Percentiles rank a stretch among this genome's conserved stretches.
phyloP scores from a whole-genome alignment of 1,140 invertebrate genomes.

The Hyles vespertilio region DNA sequence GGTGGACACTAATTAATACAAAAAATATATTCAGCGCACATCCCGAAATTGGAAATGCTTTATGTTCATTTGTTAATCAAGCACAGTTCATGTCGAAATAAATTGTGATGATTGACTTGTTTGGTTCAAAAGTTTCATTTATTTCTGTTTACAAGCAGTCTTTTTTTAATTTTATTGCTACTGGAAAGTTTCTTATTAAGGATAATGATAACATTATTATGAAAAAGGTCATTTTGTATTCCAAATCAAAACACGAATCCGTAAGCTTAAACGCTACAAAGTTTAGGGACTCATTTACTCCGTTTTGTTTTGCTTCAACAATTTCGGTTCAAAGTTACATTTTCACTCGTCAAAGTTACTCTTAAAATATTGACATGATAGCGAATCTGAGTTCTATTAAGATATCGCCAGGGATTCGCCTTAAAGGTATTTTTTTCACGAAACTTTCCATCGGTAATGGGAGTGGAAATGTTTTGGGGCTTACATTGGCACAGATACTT shows the following conservation, averaged over 20 bases:
- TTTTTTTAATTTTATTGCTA: background rate
- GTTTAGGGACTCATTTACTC: constrained; percentile 16
- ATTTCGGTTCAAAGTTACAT: constrained; percentile 20
- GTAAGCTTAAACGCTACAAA: constrained; percentile 17
- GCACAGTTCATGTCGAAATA: too few relatives aligned
- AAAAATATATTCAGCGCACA: too few relatives aligned
- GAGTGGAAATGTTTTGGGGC: constrained; percentile 7
- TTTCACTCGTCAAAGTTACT: constrained; percentile 19
- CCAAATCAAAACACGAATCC: background rate
- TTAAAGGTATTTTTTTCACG: constrained; percentile 11
- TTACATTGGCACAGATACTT: background rate
- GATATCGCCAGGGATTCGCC: constrained; percentile 8
- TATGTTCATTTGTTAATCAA: too few relatives aligned
- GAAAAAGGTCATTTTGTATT: background rate
- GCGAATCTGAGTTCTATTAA: constrained; percentile 18
- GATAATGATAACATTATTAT: constrained; percentile 2
- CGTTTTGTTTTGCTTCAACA: constrained; percentile 20
- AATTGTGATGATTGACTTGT: too few relatives aligned
- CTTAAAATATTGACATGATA: constrained; percentile 19
- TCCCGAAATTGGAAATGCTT: too few relatives aligned
- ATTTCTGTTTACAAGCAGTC: too few relatives aligned
- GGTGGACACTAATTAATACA: too few relatives aligned
- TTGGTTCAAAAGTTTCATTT: too few relatives aligned
- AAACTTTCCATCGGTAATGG: constrained; percentile 6
- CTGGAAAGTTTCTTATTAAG: background rate